These are phyloP conservation scores for Holothuria glaberrima DNA, from an alignment of 35 echinoderm and acorn worm species.

Conservation along the genomic window DNA sequence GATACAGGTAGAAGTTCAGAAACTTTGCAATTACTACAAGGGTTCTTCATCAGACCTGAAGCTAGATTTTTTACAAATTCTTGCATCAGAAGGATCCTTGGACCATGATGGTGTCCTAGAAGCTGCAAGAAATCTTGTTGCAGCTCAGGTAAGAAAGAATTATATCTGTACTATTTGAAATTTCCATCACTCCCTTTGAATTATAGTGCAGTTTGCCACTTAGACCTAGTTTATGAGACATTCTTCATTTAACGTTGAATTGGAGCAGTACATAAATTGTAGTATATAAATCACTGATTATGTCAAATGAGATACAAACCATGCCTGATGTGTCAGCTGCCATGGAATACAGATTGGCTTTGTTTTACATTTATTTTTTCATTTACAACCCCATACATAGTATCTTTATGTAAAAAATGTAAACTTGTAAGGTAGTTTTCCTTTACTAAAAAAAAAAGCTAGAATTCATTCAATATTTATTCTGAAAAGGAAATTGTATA, in stretches of 20 bases:
- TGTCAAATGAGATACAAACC: no score
- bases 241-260: no score
- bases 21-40: constrained; percentile 35
- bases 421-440: background rate
- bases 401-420: no score
- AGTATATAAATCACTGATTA: no score
- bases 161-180: background rate
- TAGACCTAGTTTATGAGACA: no score
- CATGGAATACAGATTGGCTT: no score
- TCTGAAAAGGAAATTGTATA: background rate
- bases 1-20: constrained; percentile 37
- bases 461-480: background rate
- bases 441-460: background rate
- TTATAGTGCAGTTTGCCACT: background rate
- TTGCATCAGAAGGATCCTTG: constrained; percentile 35
- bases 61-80: constrained; percentile 3
- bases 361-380: no score
- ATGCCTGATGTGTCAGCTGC: no score
- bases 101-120: constrained; percentile 42
- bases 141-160: constrained; percentile 31
- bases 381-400: no score
- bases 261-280: no score
- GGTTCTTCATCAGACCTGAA: constrained; percentile 24
- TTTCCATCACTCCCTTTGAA: background rate
- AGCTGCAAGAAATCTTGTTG: constrained; percentile 50